Evolutionary conservation across 2,888 invertebrate genomes (phyloP).

Genomic region (Epiblema foenella): DNA sequence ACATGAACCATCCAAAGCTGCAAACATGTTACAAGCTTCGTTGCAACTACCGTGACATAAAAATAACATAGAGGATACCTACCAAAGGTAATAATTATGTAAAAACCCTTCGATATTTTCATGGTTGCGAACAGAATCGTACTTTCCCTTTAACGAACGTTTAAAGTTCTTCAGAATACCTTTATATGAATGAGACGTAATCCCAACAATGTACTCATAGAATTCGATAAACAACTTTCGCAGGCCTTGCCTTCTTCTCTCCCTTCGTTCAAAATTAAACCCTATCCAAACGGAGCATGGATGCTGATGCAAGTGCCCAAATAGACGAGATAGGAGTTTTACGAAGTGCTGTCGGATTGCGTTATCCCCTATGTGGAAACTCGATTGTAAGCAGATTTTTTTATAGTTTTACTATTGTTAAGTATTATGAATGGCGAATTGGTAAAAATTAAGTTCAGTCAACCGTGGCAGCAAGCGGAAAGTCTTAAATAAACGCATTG

Average conservation of each 20-base stretch:
- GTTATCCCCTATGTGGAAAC: slow-evolving; percentile 22
- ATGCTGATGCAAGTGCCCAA: neutral
- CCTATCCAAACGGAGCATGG: neutral
- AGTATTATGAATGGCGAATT: slow-evolving; percentile 23
- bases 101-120: neutral
- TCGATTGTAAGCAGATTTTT: slow-evolving; percentile 20
- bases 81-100: neutral
- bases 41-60: too few relatives aligned
- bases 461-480: slow-evolving; percentile 7
- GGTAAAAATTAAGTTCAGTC: slow-evolving; percentile 31
- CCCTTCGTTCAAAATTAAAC: neutral
- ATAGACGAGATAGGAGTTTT: slow-evolving; percentile 8
- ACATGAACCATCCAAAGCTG: too few relatives aligned
- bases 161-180: slow-evolving; percentile 22
- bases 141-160: slow-evolving; percentile 1
- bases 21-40: too few relatives aligned
- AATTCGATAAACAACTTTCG: slow-evolving; percentile 10
- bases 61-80: neutral
- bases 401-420: slow-evolving; percentile 26
- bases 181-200: slow-evolving; percentile 24
- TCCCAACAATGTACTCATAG: slow-evolving; percentile 29
- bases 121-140: neutral
- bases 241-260: neutral
- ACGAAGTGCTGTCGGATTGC: slow-evolving; percentile 14
- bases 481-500: neutral